A percentile compares a stretch with the other conserved stretches of the same genome.
Evolutionary conservation across 2,888 invertebrate genomes (phyloP).

Genomic region (Cataglyphis albicans): DNA sequence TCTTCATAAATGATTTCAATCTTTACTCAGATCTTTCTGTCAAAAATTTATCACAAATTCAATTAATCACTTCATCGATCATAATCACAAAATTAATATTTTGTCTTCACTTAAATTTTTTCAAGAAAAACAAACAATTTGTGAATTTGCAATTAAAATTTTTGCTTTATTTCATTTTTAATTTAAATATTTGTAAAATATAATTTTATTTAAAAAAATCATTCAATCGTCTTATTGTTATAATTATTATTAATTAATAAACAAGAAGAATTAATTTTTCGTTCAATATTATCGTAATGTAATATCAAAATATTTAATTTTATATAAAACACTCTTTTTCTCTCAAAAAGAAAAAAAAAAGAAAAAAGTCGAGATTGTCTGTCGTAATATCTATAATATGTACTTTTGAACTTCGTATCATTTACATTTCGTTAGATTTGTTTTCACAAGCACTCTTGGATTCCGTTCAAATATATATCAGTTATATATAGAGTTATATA

Average conservation of each 20-base stretch:
- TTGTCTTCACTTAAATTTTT: background rate
- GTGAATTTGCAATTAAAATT: background rate
- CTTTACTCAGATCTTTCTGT: background rate
- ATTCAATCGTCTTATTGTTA: no score
- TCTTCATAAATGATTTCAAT: background rate
- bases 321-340: no score
- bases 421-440: background rate
- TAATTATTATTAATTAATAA: background rate
- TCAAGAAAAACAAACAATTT: background rate
- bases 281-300: background rate
- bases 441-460: background rate
- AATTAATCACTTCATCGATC: background rate
- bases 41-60: background rate
- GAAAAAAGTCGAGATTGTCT: background rate
- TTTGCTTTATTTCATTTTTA: background rate
- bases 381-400: background rate
- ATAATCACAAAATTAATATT: background rate
- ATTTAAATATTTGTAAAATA: background rate
- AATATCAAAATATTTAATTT: no score
- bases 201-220: no score
- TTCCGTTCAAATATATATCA: background rate
- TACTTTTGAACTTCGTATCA: slow-evolving; percentile 5
- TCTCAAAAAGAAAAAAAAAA: no score
- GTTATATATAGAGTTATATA: background rate
- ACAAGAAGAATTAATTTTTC: background rate